A percentile compares a stretch with the other conserved stretches of the same genome.
Conservation (phyloP, 2,888 invertebrate species). For the Protophormia terraenovae region DNA sequence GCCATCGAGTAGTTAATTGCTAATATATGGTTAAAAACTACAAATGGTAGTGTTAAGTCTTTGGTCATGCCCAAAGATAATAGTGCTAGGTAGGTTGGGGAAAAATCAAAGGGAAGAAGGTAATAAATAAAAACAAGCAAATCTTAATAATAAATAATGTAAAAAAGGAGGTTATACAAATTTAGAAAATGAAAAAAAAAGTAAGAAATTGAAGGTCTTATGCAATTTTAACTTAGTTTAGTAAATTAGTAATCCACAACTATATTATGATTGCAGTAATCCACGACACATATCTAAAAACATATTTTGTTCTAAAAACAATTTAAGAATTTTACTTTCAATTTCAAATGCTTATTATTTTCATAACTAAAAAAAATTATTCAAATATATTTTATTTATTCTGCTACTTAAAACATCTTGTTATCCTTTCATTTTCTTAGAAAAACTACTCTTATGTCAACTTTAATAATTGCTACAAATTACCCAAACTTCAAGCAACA, state of each 20-base stretch:
- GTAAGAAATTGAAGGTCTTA: too few species aligned
- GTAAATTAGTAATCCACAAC: too few species aligned
- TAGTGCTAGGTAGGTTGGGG: background rate
- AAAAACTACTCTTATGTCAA: background rate
- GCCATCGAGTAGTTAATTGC: constrained; percentile 65
- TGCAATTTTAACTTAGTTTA: too few species aligned
- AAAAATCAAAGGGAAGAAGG: background rate
- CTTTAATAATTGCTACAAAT: background rate
- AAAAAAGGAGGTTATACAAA: background rate
- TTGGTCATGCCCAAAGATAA: constrained; percentile 25
- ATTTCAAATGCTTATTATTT: too few species aligned
- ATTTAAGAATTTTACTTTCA: too few species aligned
- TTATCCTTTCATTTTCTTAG: background rate
- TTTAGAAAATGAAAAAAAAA: background rate
- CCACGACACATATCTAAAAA: too few species aligned
- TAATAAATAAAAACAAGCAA: background rate
- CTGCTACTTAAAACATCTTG: background rate
- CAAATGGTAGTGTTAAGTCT: constrained; percentile 43
- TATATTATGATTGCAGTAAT: too few species aligned
- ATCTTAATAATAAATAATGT: background rate
- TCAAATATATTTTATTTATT: background rate
- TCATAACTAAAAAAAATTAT: too few species aligned
- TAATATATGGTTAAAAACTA: constrained; percentile 64
- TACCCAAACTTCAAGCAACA: background rate
- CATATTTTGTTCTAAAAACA: too few species aligned